These are phyloP conservation scores for Iphiclides podalirius DNA, from an alignment of 2,888 invertebrate genomes.

Conservation along the genomic window DNA sequence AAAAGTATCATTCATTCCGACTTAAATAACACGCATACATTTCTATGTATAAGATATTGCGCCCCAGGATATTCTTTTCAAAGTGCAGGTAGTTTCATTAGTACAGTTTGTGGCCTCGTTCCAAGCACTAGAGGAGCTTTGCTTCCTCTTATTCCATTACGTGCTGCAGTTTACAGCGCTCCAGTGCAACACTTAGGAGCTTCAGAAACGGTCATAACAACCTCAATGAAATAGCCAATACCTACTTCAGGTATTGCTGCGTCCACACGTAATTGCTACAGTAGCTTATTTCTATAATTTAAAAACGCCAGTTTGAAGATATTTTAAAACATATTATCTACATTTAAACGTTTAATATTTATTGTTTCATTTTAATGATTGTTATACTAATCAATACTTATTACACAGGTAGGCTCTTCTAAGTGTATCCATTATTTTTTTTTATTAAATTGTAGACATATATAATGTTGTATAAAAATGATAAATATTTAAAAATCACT, in stretches of 20 bases:
- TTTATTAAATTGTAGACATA: too few species aligned
- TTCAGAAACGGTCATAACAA: conserved; percentile 47
- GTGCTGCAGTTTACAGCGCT: conserved; percentile 41
- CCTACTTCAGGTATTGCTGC: conserved; percentile 33
- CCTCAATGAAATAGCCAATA: conserved; percentile 42
- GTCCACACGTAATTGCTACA: conserved; percentile 21
- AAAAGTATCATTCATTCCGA: too few species aligned
- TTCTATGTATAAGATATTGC: background rate
- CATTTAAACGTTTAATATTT: too few species aligned
- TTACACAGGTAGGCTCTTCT: too few species aligned
- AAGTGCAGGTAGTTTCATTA: conserved; percentile 14
- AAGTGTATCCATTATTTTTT: too few species aligned
- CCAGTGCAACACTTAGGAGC: conserved; percentile 39
- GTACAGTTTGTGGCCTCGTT: conserved; percentile 21
- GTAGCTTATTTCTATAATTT: background rate
- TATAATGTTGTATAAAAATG: too few species aligned
- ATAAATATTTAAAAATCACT: too few species aligned
- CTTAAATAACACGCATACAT: too few species aligned
- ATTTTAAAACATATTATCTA: background rate
- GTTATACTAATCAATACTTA: too few species aligned
- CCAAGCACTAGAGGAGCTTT: conserved; percentile 25
- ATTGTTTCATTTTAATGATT: too few species aligned
- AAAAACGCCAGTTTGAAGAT: too few species aligned
- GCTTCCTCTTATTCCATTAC: conserved; percentile 38
- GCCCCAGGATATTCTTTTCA: background rate